Evolutionary conservation across 2,797 vertebrate species (phyloP).

Genomic region (Tapirus indicus): DNA sequence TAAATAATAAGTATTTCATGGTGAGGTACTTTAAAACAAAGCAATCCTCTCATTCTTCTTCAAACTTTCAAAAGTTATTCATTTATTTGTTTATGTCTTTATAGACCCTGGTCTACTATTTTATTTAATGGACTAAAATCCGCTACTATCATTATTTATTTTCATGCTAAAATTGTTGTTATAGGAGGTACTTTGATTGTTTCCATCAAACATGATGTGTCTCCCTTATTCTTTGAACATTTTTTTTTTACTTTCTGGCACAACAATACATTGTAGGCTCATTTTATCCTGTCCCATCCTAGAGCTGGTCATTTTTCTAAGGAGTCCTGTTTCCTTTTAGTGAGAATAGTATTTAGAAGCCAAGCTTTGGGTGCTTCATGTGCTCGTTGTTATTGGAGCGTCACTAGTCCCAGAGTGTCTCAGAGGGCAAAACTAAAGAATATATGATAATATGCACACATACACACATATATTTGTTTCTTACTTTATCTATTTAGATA

Average conservation of each 20-base stretch:
- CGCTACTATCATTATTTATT: not conserved
- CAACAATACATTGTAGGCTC: not conserved
- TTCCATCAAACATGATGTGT: not conserved
- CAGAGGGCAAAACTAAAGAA: not conserved
- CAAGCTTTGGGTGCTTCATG: not conserved
- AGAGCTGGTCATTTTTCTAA: not conserved
- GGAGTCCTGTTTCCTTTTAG: not conserved
- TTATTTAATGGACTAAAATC: conserved; percentile 15
- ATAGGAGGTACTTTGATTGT: not conserved
- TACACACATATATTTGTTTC: not conserved
- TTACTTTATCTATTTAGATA: not conserved
- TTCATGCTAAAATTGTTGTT: not conserved
- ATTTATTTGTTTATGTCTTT: not conserved
- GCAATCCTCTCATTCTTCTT: not conserved
- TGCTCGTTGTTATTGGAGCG: not conserved
- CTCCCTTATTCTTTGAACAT: not conserved
- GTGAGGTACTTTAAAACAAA: not conserved
- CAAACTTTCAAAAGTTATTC: not conserved
- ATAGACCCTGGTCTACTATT: not conserved
- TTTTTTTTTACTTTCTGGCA: not conserved
- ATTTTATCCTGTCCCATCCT: not conserved
- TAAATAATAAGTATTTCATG: not conserved
- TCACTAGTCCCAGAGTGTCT: not conserved
- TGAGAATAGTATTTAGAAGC: conserved; percentile 35
- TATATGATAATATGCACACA: not conserved